Evolutionary conservation across 2,113 vertebrate species (phyloP).

Genomic region (Ctenomys sociabilis): DNA sequence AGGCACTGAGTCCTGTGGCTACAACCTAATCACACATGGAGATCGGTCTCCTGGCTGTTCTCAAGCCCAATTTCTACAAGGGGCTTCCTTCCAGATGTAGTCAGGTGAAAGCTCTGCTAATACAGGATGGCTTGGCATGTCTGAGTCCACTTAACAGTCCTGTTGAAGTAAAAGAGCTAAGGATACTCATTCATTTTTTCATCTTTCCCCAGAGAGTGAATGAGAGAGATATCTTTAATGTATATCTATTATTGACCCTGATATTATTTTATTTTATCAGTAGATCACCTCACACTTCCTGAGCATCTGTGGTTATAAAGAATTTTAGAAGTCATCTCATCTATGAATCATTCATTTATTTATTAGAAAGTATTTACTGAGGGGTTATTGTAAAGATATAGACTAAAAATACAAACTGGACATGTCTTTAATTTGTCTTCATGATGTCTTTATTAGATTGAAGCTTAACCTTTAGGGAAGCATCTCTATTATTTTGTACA

Average conservation of each 20-base stretch:
- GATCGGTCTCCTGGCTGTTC: neutral
- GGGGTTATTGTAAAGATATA: neutral
- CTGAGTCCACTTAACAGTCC: neutral
- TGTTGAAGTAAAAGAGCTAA: neutral
- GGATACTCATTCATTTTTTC: neutral
- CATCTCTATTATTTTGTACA: neutral
- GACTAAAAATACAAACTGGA: neutral
- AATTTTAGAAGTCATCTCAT: neutral
- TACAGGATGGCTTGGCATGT: neutral
- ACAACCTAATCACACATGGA: slow-evolving; percentile 7
- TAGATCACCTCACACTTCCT: neutral
- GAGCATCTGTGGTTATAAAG: neutral
- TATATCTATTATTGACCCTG: neutral
- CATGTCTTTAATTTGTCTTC: neutral
- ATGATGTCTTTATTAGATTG: neutral
- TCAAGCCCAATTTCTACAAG: neutral
- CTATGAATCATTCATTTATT: neutral
- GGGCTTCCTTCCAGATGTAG: neutral
- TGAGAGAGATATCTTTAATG: neutral
- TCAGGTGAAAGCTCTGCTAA: neutral
- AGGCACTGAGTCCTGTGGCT: neutral
- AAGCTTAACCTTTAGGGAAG: neutral
- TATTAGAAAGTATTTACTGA: slow-evolving; percentile 32
- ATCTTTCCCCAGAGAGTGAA: neutral
- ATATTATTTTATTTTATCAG: neutral